Base-by-base conservation (phyloP, 2,113 vertebrate species). In the Taurulus bubalis region DNA sequence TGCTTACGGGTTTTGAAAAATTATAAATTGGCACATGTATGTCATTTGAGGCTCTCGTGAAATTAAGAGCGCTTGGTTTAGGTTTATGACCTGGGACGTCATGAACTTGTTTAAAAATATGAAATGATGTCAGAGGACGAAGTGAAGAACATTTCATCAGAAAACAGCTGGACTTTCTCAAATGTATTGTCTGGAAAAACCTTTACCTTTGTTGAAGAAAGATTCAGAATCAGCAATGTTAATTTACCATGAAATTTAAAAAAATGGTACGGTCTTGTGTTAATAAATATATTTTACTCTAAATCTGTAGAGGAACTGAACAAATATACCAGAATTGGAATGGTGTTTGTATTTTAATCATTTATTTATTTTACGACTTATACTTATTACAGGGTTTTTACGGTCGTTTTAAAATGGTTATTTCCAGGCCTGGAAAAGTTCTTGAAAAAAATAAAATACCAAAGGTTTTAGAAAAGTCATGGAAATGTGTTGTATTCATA, bases 61-160 rank as follows among this genome's bases (percentile, higher is more conserved):
- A 53, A 28, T 42, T 8, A 60, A 63, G 11, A 30, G 8, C 10
- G 28, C 16, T 30, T 38, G 1, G 1, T 20, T 30, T 49, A 8
- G 2, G 26, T 30, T 6, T 34, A 30, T 26, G 20, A 36, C 6
- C 0, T 11, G 24, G n/a, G 28, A 36, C 2, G 6, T 30, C 10
- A 9, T 24, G 2, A 80, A 72, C 60, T 75, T 69, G 1, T 38
- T 47, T 20, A 10, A 55, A 73, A 73, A 53, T 18, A 26, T 12
- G 30, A 3, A 16, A 38, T 38, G 6, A 32, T 71, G 36, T 70
- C 20, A 1, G 24, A 71, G 12, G 16, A 51, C 20, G 0, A 49
- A 18, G 51, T 64, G 36, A n/a, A 22, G 1, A 68, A 22, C 0
- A 22, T n/a, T 36, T 18, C 0, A 22, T 3, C 12, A 24, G 22